A percentile compares a stretch with the other conserved stretches of the same genome.
phyloP scores from a whole-genome alignment of 1,140 invertebrate genomes.

The Bombyx mandarina region DNA sequence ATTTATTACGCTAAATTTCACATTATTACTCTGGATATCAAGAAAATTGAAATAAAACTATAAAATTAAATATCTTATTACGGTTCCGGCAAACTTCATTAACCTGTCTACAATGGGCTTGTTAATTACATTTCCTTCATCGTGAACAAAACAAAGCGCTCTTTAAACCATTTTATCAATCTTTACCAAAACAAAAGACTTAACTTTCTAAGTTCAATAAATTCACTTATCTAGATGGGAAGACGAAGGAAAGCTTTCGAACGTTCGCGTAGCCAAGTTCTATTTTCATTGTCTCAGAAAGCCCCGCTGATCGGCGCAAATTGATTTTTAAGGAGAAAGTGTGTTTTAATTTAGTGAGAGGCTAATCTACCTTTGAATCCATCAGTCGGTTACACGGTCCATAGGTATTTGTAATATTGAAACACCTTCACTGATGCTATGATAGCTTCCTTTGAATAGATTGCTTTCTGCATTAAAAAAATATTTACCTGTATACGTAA shows the following conservation, averaged over 20 bases:
- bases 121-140: conserved; percentile 7
- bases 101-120: not conserved
- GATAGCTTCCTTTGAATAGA: no score
- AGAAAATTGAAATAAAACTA: no score
- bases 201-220: conserved; percentile 38
- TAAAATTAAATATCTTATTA: no score
- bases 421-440: not conserved
- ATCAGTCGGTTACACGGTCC: not conserved
- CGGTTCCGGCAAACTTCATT: no score
- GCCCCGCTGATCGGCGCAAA: conserved; percentile 28
- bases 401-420: not conserved
- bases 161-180: conserved; percentile 23
- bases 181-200: conserved; percentile 30
- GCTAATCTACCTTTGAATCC: conserved; percentile 4
- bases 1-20: no score
- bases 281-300: conserved; percentile 29
- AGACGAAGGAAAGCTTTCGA: conserved; percentile 14
- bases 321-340: conserved; percentile 43
- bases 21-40: no score
- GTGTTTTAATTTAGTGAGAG: conserved; percentile 32
- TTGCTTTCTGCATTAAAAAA: no score
- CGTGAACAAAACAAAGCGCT: conserved; percentile 9
- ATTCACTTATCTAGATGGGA: conserved; percentile 37
- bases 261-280: conserved; percentile 22
- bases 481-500: no score